Evolutionary conservation across 2,797 vertebrate genomes (phyloP), one percentile per base, ranked within the genome.

Genomic region (Malurus leucopterus): DNA sequence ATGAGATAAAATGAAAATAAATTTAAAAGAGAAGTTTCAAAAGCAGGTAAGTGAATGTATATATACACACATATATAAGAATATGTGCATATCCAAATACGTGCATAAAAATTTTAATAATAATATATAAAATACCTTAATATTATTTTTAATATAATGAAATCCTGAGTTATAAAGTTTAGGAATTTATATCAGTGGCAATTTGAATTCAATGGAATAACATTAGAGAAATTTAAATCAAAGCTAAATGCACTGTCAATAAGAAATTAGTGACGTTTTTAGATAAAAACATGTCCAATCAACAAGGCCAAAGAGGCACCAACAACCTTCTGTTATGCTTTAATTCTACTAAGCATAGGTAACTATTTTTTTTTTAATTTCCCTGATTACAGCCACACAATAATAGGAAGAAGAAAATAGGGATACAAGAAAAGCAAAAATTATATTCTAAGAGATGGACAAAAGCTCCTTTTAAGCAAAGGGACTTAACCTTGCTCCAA

Each of bases 81-180:
- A 50, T 2, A 30, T 0, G 2, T 4, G 10, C 4, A 0, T 15
- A 58, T 23, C 15, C 16, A 4, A 22, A 47, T 32, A 51, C 2
- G 38, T 16, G 17, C 2, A 15, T 13, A 11, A 5, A 1, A 4
- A 38, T 79, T 36, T 5, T 4, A 62, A 32, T 6, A 53, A 1
- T 27, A 3, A 5, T 5, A 18, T 4, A 14, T 16, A 24, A 72
- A 41, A 49, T 4, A 67, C 1, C 2, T 32, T 27, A 70, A 2
- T 21, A 34, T 15, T 20, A 50, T 46, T 62, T 73, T 13, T 14
- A 78, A 69, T 8, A 3, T 2, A 47, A 47, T 14, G 4, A 70
- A 40, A 34, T 19, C 23, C 19, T 34, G 11, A 64, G 8, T 43
- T 59, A 69, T 5, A 24, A 80, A 54, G 17, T 34, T 51, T 11